Evolutionary conservation across 2,113 vertebrate species (phyloP), one percentile per base, ranked within the genome.

Genomic region (Microtus oregoni): DNA sequence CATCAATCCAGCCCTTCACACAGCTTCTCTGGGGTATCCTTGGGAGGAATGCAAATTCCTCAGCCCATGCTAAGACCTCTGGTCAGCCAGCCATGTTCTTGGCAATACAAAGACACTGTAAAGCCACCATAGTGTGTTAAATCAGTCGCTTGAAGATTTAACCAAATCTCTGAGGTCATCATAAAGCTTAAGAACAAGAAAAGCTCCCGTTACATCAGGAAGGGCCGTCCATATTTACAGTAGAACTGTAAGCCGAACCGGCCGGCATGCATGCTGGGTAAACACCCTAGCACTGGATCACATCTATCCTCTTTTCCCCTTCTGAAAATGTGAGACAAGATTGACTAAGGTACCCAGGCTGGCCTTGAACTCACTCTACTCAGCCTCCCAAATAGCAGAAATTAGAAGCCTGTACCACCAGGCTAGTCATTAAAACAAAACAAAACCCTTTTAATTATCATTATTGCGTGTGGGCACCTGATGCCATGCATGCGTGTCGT

Each of bases 101-200:
- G 82, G 73, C 61, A 70, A 50, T 2, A 41, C 35, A 50, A 93
- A 75, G 72, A 68, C 9, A 12, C 58, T 9, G 0, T 5, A n/a
- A 9, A 72, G 38, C 19, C 63, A 38, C 68, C 83, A 24, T 0
- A 38, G 81, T 28, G 61, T 30, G 68, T 52, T 78, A 75, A 92
- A 85, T 88, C 81, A 61, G 79, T 94, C 90, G 79, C 75, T 93
- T 24, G 41, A 63, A 81, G 78, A 77, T 28, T 50, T 17, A 44
- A 55, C 47, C n/a, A 91, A 68, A 75, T 94, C 94, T 83, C 85
- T 77, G 19, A 81, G 78, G 92, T 19, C 38, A 68, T 38, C 55
- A n/a, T 12, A 63, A 92, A 93, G 50, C 47, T 65, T 7, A 47
- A 81, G 68, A 83, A 75, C 14, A 55, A 91, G 58, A 91, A 38